phyloP scores from a whole-genome alignment of 1,140 invertebrate species.

The Pseudomyrmex pallidus region DNA sequence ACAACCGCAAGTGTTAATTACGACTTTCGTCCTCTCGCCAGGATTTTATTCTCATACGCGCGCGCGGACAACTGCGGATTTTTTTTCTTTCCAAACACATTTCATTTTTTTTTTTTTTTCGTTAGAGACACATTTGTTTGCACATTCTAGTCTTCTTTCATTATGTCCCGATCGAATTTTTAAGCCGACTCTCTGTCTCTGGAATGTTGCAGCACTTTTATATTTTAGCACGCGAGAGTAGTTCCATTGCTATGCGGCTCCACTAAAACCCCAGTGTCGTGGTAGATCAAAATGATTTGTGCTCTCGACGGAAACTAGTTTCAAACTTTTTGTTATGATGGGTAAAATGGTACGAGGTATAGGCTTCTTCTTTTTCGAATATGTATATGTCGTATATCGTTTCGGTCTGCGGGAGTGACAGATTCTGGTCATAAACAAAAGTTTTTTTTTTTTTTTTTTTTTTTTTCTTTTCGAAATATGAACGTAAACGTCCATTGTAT shows the following conservation, averaged over 20 bases:
- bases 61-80: not conserved
- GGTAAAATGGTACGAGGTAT: conserved; percentile 53
- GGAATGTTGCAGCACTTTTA: conserved; percentile 43
- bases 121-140: not conserved
- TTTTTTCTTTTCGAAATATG: not conserved
- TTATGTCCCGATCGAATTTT: conserved; percentile 9
- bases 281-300: conserved; percentile 76
- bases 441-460: conserved; percentile 58
- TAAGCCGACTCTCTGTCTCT: not conserved
- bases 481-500: not conserved
- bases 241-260: conserved; percentile 41
- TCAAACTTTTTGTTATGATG: conserved; percentile 68
- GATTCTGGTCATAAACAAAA: conserved; percentile 40
- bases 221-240: conserved; percentile 12
- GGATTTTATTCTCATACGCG: not conserved
- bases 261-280: conserved; percentile 76
- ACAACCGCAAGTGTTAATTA: not conserved
- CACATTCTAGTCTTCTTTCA: conserved; percentile 4
- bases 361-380: conserved; percentile 72
- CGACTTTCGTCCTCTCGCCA: too few species aligned
- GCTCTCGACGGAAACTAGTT: conserved; percentile 75
- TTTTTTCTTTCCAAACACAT: not conserved
- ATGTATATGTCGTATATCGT: not conserved
- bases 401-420: conserved; percentile 72
- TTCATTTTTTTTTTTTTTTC: conserved; percentile 16